Evolutionary conservation across 2,797 vertebrate species (phyloP).

Genomic region (Chelon auratus): DNA sequence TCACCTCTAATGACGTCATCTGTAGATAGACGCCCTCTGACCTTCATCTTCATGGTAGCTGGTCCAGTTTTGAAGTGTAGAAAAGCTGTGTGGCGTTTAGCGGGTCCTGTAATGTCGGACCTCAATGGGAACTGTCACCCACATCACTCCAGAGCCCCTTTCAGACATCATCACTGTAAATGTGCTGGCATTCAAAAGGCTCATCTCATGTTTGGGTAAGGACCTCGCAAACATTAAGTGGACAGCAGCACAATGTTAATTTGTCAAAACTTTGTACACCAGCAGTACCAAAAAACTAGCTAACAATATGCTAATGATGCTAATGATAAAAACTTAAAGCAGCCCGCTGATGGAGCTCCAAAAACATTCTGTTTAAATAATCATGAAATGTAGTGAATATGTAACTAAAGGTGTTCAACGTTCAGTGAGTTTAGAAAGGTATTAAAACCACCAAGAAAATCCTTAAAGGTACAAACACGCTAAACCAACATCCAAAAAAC

Average conservation of each 20-base stretch:
- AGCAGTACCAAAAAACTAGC: no score
- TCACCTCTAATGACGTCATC: conserved; percentile 30
- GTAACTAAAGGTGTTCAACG: no score
- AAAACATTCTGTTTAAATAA: background rate
- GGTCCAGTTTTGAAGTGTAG: background rate
- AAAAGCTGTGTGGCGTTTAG: conserved; percentile 17
- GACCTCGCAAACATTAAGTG: no score
- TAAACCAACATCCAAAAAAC: no score
- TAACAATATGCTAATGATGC: no score
- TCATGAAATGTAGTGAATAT: no score
- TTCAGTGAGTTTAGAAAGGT: background rate
- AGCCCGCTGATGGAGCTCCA: no score
- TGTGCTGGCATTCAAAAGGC: background rate
- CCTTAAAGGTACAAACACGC: no score
- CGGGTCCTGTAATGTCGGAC: conserved; percentile 61
- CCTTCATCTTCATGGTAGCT: conserved; percentile 42
- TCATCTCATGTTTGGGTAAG: background rate
- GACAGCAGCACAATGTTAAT: no score
- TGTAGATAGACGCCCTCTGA: conserved; percentile 9
- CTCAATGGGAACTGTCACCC: conserved; percentile 68
- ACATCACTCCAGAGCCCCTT: conserved; percentile 46
- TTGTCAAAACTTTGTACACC: no score
- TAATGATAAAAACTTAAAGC: no score
- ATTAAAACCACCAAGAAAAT: background rate
- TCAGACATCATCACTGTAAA: conserved; percentile 43